Conservation (phyloP, 2,113 vertebrate species). For the Pituophis catenifer region DNA sequence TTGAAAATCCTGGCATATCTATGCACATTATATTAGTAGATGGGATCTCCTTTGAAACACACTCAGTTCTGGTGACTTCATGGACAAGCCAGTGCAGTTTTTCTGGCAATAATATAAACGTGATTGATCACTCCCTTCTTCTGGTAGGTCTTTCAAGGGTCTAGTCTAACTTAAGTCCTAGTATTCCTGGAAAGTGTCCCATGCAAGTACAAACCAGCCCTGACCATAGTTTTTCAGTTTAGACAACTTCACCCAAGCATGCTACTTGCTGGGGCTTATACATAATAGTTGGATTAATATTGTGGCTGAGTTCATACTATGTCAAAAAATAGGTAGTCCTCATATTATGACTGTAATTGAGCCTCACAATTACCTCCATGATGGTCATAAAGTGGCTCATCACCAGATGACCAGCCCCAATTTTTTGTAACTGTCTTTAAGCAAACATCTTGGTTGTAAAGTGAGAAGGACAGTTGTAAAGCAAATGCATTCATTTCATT, state of each 20-base stretch:
- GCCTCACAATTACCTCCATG: neutral
- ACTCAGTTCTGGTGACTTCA: neutral
- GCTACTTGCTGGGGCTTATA: neutral
- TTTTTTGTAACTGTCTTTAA: neutral
- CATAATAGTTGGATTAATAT: neutral
- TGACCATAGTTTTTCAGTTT: neutral
- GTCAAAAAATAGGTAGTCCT: neutral
- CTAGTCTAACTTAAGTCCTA: neutral
- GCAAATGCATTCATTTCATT: neutral
- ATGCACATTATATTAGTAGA: conserved; percentile 9
- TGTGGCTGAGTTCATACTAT: neutral
- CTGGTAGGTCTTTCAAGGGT: neutral
- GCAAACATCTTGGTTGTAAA: neutral
- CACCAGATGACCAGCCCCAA: neutral
- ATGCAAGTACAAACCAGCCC: neutral
- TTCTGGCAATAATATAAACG: neutral
- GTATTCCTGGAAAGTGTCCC: neutral
- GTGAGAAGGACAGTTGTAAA: neutral
- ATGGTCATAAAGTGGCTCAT: neutral
- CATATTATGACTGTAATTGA: neutral
- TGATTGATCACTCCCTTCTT: neutral
- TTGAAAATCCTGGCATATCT: neutral
- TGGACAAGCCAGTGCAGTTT: neutral
- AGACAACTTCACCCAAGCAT: neutral
- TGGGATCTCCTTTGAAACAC: neutral